Conservation (phyloP, 2,113 vertebrate genomes). For the Dipodomys spectabilis region DNA sequence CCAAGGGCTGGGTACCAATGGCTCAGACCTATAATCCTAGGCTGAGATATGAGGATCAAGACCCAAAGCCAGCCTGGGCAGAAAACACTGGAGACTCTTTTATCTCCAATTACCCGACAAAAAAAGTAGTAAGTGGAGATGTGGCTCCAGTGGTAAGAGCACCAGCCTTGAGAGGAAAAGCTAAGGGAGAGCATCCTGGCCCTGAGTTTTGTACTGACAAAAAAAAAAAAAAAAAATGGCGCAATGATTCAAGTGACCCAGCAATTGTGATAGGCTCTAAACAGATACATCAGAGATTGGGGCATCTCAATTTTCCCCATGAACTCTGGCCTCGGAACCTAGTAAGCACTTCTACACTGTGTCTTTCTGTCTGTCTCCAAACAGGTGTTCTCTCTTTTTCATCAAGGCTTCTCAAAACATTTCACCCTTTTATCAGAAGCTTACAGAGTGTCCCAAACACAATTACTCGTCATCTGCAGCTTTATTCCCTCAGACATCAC, state of each 20-base stretch:
- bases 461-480: neutral
- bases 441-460: neutral
- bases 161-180: too few species aligned
- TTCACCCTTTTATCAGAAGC: neutral
- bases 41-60: too few species aligned
- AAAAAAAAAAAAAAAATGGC: too few species aligned
- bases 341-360: neutral
- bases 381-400: neutral
- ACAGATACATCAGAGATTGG: too few species aligned
- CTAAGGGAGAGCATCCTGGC: too few species aligned
- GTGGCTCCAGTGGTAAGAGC: too few species aligned
- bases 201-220: too few species aligned
- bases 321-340: neutral
- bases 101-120: too few species aligned
- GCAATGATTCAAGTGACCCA: neutral
- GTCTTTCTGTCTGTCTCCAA: neutral
- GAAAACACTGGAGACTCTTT: too few species aligned
- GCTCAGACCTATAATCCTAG: too few species aligned
- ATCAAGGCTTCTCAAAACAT: neutral
- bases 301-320: neutral
- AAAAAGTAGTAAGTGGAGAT: too few species aligned
- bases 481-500: neutral
- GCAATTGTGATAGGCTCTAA: neutral
- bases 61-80: too few species aligned
- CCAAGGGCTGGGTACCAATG: neutral